Evolutionary conservation across 2,888 invertebrate genomes (phyloP).

Genomic region (Alentia gelatinosa): DNA sequence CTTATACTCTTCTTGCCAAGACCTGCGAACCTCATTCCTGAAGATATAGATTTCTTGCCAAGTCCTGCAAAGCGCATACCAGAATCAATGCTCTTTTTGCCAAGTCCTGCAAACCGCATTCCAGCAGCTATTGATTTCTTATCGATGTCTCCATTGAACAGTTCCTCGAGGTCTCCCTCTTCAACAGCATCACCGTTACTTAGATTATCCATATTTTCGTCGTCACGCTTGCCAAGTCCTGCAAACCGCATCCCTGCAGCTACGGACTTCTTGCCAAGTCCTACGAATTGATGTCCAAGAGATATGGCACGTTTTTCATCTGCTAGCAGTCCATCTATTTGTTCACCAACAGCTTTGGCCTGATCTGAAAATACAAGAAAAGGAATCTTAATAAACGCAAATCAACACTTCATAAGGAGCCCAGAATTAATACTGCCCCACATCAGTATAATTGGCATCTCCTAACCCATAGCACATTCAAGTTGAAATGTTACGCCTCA

Average conservation of each 20-base stretch:
- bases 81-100: constrained; percentile 39
- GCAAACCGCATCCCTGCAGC: constrained; percentile 51
- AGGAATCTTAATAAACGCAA: too few relatives aligned
- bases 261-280: constrained; percentile 18
- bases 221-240: constrained; percentile 46
- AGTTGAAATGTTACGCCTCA: too few relatives aligned
- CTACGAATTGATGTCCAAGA: constrained; percentile 23
- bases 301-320: constrained; percentile 30
- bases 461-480: too few relatives aligned
- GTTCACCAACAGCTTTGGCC: background rate
- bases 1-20: constrained; percentile 34
- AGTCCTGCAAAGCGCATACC: constrained; percentile 32
- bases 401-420: too few relatives aligned
- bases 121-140: constrained; percentile 36
- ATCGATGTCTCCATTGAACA: background rate
- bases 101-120: constrained; percentile 52
- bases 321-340: background rate
- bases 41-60: background rate
- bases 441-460: too few relatives aligned
- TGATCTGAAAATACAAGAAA: constrained; percentile 4
- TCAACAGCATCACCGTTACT: background rate
- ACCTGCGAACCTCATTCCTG: constrained; percentile 41
- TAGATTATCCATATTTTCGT: constrained; percentile 9
- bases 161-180: background rate
- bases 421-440: too few relatives aligned